Evolutionary conservation across 2,888 invertebrate species (phyloP).

Genomic region (Clistopyga incitator): DNA sequence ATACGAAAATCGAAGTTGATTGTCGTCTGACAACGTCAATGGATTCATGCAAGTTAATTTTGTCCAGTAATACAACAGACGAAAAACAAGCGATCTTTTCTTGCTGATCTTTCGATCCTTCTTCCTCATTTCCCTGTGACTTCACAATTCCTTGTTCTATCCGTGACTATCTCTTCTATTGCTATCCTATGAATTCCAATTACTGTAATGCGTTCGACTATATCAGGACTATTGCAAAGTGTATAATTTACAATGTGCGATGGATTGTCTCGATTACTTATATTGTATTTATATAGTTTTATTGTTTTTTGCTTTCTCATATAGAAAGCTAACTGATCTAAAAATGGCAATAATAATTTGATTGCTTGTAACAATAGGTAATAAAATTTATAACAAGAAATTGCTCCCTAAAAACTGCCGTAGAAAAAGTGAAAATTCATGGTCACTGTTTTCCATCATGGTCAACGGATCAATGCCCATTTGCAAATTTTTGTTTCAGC

Average conservation of each 20-base stretch:
- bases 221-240: too few species aligned
- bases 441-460: neutral
- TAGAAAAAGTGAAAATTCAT: slow-evolving; percentile 1
- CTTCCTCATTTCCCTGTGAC: slow-evolving; percentile 5
- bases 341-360: neutral
- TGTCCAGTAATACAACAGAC: slow-evolving; percentile 21
- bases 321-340: too few species aligned
- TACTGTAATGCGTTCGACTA: neutral
- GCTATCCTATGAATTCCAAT: neutral
- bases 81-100: slow-evolving; percentile 9
- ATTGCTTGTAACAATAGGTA: neutral
- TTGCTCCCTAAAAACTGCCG: neutral
- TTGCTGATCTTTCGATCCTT: neutral
- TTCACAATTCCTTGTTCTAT: neutral
- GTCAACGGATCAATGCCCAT: slow-evolving; percentile 32
- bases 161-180: neutral
- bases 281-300: too few species aligned
- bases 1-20: slow-evolving; percentile 3
- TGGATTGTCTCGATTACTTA: too few species aligned
- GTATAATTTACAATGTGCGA: too few species aligned
- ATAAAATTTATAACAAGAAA: slow-evolving; percentile 4
- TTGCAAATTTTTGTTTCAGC: neutral
- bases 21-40: neutral
- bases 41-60: slow-evolving; percentile 37
- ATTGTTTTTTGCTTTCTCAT: too few species aligned